Evolutionary conservation across 2,113 vertebrate genomes (phyloP), one percentile per base, ranked within the genome.

Genomic region (Crotalus viridis): DNA sequence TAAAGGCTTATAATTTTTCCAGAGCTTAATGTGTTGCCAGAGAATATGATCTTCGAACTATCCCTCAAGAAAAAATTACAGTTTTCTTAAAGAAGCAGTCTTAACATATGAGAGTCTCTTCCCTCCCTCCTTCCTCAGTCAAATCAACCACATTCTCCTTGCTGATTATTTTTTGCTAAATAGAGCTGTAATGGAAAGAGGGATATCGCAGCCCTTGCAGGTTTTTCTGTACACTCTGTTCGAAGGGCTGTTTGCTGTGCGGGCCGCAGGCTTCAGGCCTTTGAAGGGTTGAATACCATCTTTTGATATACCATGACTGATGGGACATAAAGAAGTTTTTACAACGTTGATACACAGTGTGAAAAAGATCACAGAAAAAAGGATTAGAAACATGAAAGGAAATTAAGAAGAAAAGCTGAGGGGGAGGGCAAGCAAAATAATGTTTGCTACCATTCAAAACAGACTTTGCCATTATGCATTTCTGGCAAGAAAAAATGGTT

Each of bases 281-380:
- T 99, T 99, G 99, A 99, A 99, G 99, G 99, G 99, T 98, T 99
- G 99, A 99, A 98, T 98, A 98, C 99, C 99, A 99, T 99, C 99
- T 99, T 99, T 99, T 98, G 98, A 99, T 98, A 98, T 98, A 98
- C 98, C 97, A 98, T 98, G 98, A 97, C 96, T 95, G 97, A 98
- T 98, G 98, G 96, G 96, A 48, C 51, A 89, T 94, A 95, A 96
- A 93, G 96, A 96, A 97, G 94, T 85, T 97, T 93, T 95, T 90
- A 94, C 96, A 97, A 98, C 95, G 95, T 88, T 97, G 96, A 96
- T 92, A 97, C 95, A 97, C 19, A 91, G 24, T 95, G 51, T 74
- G 74, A 59, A 91, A 26, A 59, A 4, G 91, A 96, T 89, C 55
- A 61, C 91, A 96, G 93, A 48, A 94, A 95, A 96, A 55, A 93